Evolutionary conservation across 2,888 invertebrate genomes (phyloP), one percentile per base, ranked within the genome.

Genomic region (Ornithoptera priamus): DNA sequence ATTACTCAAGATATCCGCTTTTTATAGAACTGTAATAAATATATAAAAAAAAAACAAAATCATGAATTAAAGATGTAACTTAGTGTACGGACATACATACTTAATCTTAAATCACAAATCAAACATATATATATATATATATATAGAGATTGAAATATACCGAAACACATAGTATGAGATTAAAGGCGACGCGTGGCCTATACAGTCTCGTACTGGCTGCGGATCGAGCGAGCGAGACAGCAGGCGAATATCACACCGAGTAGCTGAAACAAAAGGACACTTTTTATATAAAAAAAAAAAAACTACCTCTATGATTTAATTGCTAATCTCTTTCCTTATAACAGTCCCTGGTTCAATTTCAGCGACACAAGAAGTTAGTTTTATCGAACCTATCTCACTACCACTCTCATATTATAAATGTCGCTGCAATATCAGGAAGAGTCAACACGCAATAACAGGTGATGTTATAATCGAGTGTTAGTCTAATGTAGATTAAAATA

Each of bases 241-340:
- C 98, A 99, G 46, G 99, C 97, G 86, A 98, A 98, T 74, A 97
- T 93, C 68, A 98, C 96, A 64, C 98, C 98, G 80, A 98, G 93
- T 65, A 98, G 92, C 97, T 97, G 93, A 74, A 95, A 90, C 46
- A 68, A 72, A 39, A 39, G 39, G 4, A 39, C 1, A 39, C 39
- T 39, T 39, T 7, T 10, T 10, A 10, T 10, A 2, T 39, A 6
- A 1, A 7, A 39, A 30, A 30, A 30, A 5, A 30, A 30, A 30
- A 22, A 22, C 22, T 36, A 10, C 39, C 39, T 8, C 39, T 39
- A 39, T 10, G 6, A 39, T 10, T 7, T 10, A 39, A 10, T 30
- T 3, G 30, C 30, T 30, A 30, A 30, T 4, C 3, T 4, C 30
- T 30, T 30, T 30, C 30, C 30, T 30, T 30, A 30, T 30, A 39